Percentiles rank a stretch among this genome's conserved stretches.
phyloP scores from a whole-genome alignment of 2,797 vertebrate genomes.

The Mus spretus region DNA sequence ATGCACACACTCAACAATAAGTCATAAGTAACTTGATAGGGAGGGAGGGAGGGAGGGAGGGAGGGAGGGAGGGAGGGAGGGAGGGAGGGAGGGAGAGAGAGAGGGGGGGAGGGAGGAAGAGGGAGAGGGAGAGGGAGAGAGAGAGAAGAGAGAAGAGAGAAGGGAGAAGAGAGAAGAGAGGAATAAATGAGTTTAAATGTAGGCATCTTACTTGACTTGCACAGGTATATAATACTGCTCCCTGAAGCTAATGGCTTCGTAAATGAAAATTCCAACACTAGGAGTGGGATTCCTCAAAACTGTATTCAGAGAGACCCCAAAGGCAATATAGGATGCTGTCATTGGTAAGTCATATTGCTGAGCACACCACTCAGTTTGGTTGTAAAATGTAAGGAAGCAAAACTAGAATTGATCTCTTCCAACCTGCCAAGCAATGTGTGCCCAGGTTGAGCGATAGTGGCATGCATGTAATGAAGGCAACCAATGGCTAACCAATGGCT shows the following conservation, averaged over 20 bases:
- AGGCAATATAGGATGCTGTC: background rate
- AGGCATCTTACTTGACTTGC: background rate
- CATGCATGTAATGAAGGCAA: background rate
- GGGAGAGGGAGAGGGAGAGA: too few species aligned
- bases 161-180: too few species aligned
- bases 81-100: too few species aligned
- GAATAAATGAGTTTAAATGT: background rate
- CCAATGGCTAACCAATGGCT: background rate
- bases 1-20: too few species aligned
- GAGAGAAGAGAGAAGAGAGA: too few species aligned
- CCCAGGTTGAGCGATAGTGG: background rate
- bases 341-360: background rate
- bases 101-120: too few species aligned
- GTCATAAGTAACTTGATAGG: too few species aligned
- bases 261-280: background rate
- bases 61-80: too few species aligned
- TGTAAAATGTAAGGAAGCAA: background rate
- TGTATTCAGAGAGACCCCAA: background rate
- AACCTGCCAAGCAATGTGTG: background rate
- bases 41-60: too few species aligned
- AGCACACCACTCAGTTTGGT: background rate
- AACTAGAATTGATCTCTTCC: background rate
- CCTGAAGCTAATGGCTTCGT: background rate
- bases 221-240: background rate
- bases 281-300: background rate